Evolutionary conservation across 2,113 vertebrate genomes (phyloP).

Genomic region (Aplodontia rufa): DNA sequence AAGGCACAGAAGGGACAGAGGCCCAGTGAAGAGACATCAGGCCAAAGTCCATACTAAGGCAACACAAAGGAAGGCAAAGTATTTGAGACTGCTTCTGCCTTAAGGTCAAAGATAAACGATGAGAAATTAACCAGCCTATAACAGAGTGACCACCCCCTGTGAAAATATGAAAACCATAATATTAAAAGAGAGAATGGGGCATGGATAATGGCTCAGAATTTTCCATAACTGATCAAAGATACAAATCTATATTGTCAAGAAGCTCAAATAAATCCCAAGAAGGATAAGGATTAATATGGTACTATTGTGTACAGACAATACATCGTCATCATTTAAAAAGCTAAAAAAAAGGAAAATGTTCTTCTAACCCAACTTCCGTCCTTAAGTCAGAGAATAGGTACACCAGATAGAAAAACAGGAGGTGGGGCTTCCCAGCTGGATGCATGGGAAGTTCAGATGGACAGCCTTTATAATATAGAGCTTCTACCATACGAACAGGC

Average conservation of each 20-base stretch:
- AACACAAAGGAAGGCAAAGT: neutral
- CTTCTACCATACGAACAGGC: too few relatives aligned
- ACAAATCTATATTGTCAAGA: neutral
- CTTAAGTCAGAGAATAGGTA: neutral
- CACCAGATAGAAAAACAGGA: rapidly evolving
- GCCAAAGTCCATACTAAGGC: neutral
- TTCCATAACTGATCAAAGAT: neutral
- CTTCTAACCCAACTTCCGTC: neutral
- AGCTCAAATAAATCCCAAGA: neutral
- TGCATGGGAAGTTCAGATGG: rapidly evolving
- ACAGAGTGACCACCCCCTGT: neutral
- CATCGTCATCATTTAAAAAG: neutral
- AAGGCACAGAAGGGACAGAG: neutral
- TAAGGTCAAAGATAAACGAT: neutral
- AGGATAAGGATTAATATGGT: neutral
- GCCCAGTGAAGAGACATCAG: neutral
- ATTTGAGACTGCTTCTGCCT: neutral
- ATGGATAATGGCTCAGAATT: rapidly evolving
- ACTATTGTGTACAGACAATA: neutral
- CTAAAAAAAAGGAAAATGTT: neutral
- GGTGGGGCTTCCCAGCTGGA: rapidly evolving
- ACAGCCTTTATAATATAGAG: too few relatives aligned
- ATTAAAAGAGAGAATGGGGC: neutral
- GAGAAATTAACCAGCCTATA: neutral
- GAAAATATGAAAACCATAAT: rapidly evolving